phyloP scores from a whole-genome alignment of 2,888 invertebrate species.

The Falcaria lacertinaria region DNA sequence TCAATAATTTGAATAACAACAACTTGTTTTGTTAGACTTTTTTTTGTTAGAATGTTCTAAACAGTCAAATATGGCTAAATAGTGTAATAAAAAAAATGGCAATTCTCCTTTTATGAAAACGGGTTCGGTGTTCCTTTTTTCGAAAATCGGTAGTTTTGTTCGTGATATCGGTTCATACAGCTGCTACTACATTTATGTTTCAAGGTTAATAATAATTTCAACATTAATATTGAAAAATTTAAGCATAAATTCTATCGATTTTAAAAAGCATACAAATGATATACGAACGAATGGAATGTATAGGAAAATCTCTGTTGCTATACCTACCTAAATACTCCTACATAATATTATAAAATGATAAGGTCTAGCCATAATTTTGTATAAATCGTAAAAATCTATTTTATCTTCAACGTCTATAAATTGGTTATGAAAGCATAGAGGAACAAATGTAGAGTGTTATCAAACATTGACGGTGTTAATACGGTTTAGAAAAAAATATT shows the following conservation, averaged over 20 bases:
- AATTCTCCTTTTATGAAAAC: too few species aligned
- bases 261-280: background rate
- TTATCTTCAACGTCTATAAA: slow-evolving; percentile 50
- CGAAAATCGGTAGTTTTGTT: too few species aligned
- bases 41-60: too few species aligned
- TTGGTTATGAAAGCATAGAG: slow-evolving; percentile 43
- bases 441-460: slow-evolving; percentile 42
- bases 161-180: too few species aligned
- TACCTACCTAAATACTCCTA: background rate
- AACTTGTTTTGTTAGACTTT: slow-evolving; percentile 12
- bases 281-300: background rate
- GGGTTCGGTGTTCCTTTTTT: too few species aligned
- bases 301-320: background rate
- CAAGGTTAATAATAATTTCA: too few species aligned
- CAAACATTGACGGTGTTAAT: slow-evolving; percentile 45
- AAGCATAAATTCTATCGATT: background rate
- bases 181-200: too few species aligned
- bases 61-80: too few species aligned
- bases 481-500: slow-evolving; percentile 24
- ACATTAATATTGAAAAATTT: too few species aligned
- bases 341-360: background rate
- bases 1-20: slow-evolving; percentile 48
- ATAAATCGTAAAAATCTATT: slow-evolving; percentile 37
- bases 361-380: slow-evolving; percentile 13
- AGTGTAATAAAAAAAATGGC: too few species aligned